A percentile compares a stretch with the other conserved stretches of the same genome.
These are phyloP conservation scores for Procavia capensis DNA, from an alignment of 2,113 vertebrate genomes.

Conservation along the genomic window DNA sequence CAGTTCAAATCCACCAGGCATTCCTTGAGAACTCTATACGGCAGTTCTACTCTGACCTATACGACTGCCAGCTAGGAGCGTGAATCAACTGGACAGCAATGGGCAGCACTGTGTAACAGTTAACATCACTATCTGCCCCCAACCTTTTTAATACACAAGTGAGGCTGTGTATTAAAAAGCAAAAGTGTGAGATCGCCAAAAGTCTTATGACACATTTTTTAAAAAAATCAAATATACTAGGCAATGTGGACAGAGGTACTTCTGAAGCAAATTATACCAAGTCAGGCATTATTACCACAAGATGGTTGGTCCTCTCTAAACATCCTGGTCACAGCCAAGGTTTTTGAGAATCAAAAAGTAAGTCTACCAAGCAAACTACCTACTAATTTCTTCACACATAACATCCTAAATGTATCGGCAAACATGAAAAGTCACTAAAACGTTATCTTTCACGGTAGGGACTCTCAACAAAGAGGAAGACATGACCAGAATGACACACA, in stretches of 20 bases:
- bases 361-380: neutral
- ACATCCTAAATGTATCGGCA: neutral
- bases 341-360: neutral
- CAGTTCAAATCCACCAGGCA: too few species aligned
- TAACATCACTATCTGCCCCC: conserved; percentile 1
- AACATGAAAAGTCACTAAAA: conserved; percentile 9
- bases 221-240: neutral
- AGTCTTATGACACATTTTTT: neutral
- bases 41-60: too few species aligned
- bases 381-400: neutral
- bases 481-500: conserved; percentile 9
- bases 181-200: conserved; percentile 21
- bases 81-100: too few species aligned
- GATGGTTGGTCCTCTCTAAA: neutral
- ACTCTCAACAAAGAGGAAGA: conserved; percentile 1
- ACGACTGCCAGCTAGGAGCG: too few species aligned
- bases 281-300: neutral
- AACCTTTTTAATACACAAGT: neutral
- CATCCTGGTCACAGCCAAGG: neutral
- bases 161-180: conserved; percentile 31
- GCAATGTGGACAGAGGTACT: neutral
- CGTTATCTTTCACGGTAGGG: neutral
- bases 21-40: too few species aligned
- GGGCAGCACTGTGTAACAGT: neutral
- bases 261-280: conserved; percentile 27